phyloP scores from a whole-genome alignment of 2,888 invertebrate species.

The Venusia cambrica region DNA sequence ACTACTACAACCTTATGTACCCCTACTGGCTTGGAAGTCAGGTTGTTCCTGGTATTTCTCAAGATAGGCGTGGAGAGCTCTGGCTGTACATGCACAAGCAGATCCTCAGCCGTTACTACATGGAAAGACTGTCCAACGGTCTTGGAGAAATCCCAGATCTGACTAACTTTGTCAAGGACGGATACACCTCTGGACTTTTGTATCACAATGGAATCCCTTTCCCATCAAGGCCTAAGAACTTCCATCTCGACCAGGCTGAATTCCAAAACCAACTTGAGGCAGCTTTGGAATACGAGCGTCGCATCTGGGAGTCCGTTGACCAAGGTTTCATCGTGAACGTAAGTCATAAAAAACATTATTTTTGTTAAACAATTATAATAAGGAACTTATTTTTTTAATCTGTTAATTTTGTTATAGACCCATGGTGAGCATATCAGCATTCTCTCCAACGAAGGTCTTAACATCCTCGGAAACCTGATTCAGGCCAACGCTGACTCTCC shows the following conservation, averaged over 20 bases:
- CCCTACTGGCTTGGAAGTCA: conserved; percentile 83
- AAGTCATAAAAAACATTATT: too few species aligned
- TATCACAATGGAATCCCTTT: conserved; percentile 84
- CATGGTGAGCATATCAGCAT: conserved; percentile 80
- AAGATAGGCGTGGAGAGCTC: conserved; percentile 19
- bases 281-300: conserved; percentile 75
- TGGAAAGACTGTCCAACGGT: conserved; percentile 87
- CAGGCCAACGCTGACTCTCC: conserved; percentile 83
- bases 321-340: conserved; percentile 69
- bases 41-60: conserved; percentile 61
- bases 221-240: conserved; percentile 82
- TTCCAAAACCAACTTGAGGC: conserved; percentile 59
- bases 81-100: conserved; percentile 77
- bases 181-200: conserved; percentile 83
- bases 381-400: too few species aligned
- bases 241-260: conserved; percentile 66
- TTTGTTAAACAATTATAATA: too few species aligned
- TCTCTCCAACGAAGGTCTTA: conserved; percentile 81
- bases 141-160: conserved; percentile 83
- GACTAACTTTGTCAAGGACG: conserved; percentile 72
- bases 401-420: conserved; percentile 42
- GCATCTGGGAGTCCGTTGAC: conserved; percentile 83
- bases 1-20: conserved; percentile 81
- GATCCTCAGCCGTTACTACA: conserved; percentile 85
- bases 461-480: conserved; percentile 83